These are phyloP conservation scores for Ecliptopera silaceata DNA, from an alignment of 2,888 invertebrate genomes.

Conservation along the genomic window DNA sequence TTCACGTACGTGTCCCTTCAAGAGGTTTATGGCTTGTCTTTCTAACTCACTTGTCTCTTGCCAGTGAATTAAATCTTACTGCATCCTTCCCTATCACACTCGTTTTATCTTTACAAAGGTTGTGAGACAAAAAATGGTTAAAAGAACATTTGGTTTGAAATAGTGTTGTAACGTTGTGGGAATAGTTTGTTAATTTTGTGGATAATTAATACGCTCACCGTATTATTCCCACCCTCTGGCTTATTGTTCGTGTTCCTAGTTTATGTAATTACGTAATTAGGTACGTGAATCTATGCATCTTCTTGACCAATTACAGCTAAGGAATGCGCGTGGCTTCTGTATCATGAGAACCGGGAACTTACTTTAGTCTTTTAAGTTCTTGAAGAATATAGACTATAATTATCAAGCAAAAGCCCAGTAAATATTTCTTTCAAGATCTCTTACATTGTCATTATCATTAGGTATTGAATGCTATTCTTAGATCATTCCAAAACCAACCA, in stretches of 20 bases:
- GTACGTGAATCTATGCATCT: conserved; percentile 37
- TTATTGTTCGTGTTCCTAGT: conserved; percentile 36
- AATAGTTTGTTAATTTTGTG: conserved; percentile 34
- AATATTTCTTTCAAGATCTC: no score
- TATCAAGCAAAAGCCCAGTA: no score
- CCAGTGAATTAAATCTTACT: neutral
- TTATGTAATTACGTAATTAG: conserved; percentile 37
- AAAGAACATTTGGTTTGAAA: conserved; percentile 30
- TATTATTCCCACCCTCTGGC: conserved; percentile 35
- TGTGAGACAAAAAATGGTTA: conserved; percentile 19
- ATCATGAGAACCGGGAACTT: conserved; percentile 32
- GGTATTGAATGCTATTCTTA: no score
- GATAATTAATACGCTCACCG: conserved; percentile 34
- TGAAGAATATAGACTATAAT: conserved; percentile 8
- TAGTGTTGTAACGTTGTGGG: conserved; percentile 33
- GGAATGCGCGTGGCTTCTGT: conserved; percentile 31
- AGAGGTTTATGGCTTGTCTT: conserved; percentile 35
- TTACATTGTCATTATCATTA: no score
- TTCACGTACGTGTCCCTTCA: conserved; percentile 47
- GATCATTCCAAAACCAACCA: no score
- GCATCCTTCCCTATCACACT: neutral
- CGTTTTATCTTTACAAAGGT: conserved; percentile 12
- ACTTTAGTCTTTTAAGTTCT: neutral
- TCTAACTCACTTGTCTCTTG: conserved; percentile 29
- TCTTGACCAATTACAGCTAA: conserved; percentile 35